A percentile compares a stretch with the other conserved stretches of the same genome.
Conservation (phyloP, 2,888 invertebrate species). For the Sminthurides aquaticus region DNA sequence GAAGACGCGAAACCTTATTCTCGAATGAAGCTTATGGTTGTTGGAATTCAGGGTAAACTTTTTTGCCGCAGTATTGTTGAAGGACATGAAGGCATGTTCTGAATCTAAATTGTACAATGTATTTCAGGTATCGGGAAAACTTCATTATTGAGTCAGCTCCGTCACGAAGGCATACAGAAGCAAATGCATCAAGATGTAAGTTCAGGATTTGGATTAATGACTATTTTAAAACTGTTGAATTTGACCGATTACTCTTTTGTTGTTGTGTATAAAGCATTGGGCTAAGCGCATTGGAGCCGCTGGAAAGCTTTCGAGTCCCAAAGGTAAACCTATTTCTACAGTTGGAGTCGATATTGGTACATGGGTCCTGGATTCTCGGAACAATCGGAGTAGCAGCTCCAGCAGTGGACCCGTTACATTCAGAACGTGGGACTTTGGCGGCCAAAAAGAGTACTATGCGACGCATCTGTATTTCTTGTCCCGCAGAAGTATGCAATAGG, state of each 20-base stretch:
- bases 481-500: conserved; percentile 70
- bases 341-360: conserved; percentile 97
- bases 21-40: conserved; percentile 92
- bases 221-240: background rate
- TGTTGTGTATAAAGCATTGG: conserved; percentile 89
- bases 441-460: conserved; percentile 95
- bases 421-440: conserved; percentile 98
- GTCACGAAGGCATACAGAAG: conserved; percentile 67
- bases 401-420: conserved; percentile 78
- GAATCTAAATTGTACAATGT: background rate
- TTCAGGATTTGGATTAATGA: background rate
- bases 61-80: background rate
- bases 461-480: conserved; percentile 98
- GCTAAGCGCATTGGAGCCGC: conserved; percentile 76
- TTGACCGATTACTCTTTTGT: too few relatives aligned
- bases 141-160: conserved; percentile 74
- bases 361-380: conserved; percentile 83
- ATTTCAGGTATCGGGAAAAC: conserved; percentile 60
- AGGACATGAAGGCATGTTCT: background rate
- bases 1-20: conserved; percentile 90
- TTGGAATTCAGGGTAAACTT: conserved; percentile 67
- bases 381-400: conserved; percentile 56
- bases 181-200: conserved; percentile 39
- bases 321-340: conserved; percentile 80
- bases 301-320: conserved; percentile 51